These are phyloP conservation scores for Noctuana brunneofusca DNA, from an alignment of 2,888 invertebrate species.

Conservation along the genomic window DNA sequence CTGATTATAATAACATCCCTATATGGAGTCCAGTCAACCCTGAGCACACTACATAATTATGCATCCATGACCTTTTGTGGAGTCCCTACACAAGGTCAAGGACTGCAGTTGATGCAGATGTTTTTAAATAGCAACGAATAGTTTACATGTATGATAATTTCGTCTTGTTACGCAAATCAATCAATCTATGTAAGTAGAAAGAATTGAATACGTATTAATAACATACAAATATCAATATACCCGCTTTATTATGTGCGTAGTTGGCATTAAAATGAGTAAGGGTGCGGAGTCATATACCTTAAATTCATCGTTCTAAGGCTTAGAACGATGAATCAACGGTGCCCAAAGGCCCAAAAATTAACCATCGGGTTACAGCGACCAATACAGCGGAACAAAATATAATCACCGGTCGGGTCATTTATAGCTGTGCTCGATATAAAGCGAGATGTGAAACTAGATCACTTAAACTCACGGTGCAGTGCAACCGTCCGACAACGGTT, in stretches of 20 bases:
- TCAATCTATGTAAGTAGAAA: not conserved
- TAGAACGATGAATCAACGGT: slow-evolving; percentile 59
- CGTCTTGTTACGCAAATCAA: not conserved
- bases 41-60: slow-evolving; percentile 51
- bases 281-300: slow-evolving; percentile 16
- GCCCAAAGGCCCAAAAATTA: slow-evolving; percentile 50
- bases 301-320: too few relatives aligned
- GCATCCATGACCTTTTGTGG: slow-evolving; percentile 48
- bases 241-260: slow-evolving; percentile 33
- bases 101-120: slow-evolving; percentile 38
- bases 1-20: slow-evolving; percentile 26
- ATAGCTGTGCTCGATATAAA: slow-evolving; percentile 62
- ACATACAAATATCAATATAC: slow-evolving; percentile 11
- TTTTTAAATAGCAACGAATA: slow-evolving; percentile 10
- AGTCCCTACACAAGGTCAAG: slow-evolving; percentile 53
- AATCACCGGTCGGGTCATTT: slow-evolving; percentile 66
- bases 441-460: slow-evolving; percentile 72
- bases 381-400: slow-evolving; percentile 64
- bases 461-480: slow-evolving; percentile 58
- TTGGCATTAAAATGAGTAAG: slow-evolving; percentile 30
- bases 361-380: slow-evolving; percentile 54
- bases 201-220: not conserved
- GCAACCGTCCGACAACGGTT: slow-evolving; percentile 70
- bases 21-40: slow-evolving; percentile 64
- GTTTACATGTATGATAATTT: slow-evolving; percentile 3